Conservation (phyloP, 2,113 vertebrate genomes). For the Romanogobio albipinnatus region DNA sequence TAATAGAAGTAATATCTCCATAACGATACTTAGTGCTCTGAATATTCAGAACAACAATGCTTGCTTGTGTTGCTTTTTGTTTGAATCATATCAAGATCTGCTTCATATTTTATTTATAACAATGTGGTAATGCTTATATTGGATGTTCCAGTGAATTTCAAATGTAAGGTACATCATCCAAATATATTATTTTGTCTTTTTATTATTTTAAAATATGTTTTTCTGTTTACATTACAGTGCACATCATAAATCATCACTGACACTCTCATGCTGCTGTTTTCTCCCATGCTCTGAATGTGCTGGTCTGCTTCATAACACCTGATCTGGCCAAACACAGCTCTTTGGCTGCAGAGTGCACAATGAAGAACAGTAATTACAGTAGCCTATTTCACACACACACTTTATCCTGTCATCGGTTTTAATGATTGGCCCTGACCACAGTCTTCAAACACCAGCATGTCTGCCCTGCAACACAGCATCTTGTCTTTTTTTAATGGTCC, state of each 20-base stretch:
- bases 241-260: neutral
- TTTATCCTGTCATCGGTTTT: constrained; percentile 46
- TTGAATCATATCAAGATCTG: neutral
- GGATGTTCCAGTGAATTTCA: too few species aligned
- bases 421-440: constrained; percentile 47
- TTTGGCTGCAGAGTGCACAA: constrained; percentile 4
- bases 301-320: neutral
- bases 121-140: too few species aligned
- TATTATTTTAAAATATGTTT: too few species aligned
- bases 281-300: neutral
- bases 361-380: constrained; percentile 23
- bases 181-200: too few species aligned
- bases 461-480: constrained; percentile 27
- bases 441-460: constrained; percentile 39
- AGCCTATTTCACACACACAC: neutral
- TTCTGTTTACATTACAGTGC: neutral
- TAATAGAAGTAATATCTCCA: neutral
- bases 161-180: too few species aligned
- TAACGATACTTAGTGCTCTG: neutral
- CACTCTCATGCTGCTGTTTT: neutral
- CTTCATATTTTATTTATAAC: neutral
- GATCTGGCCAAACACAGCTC: constrained; percentile 6
- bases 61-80: neutral
- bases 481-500: constrained; percentile 19
- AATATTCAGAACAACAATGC: neutral